phyloP scores from a whole-genome alignment of 2,797 vertebrate species.

The Melanotaenia maccullochi region DNA sequence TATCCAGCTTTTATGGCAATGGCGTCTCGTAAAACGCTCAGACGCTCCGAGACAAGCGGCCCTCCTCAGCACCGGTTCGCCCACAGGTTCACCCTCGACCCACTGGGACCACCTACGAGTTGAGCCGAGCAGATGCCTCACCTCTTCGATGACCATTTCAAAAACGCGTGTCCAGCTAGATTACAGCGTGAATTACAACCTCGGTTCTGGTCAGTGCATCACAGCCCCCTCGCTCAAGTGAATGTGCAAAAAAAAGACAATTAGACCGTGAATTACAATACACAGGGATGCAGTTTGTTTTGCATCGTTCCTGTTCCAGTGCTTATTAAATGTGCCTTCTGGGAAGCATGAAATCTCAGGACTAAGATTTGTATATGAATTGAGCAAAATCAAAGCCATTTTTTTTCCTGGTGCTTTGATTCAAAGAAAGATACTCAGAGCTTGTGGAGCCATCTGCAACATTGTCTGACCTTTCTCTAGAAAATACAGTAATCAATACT shows the following conservation, averaged over 20 bases:
- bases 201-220: slow-evolving; percentile 8
- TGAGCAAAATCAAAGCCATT: slow-evolving; percentile 29
- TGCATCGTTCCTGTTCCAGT: slow-evolving; percentile 46
- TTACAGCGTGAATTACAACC: slow-evolving; percentile 60
- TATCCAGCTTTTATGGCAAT: slow-evolving; percentile 65
- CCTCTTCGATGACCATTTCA: slow-evolving; percentile 43
- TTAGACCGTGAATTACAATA: slow-evolving; percentile 62
- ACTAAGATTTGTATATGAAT: slow-evolving; percentile 27
- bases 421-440: slow-evolving; percentile 11
- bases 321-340: slow-evolving; percentile 49
- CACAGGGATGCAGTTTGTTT: slow-evolving; percentile 63
- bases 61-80: slow-evolving; percentile 35
- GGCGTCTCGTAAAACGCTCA: slow-evolving; percentile 65
- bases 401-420: slow-evolving; percentile 27
- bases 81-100: slow-evolving; percentile 38
- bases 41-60: slow-evolving; percentile 39
- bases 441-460: slow-evolving; percentile 35
- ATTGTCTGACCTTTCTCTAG: slow-evolving; percentile 31
- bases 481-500: slow-evolving; percentile 44
- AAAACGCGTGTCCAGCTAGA: slow-evolving; percentile 44
- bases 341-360: slow-evolving; percentile 44
- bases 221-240: slow-evolving; percentile 27
- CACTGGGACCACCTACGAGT: slow-evolving; percentile 71
- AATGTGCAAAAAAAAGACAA: slow-evolving; percentile 30
- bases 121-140: slow-evolving; percentile 47